A percentile compares a stretch with the other conserved stretches of the same genome.
Conservation (phyloP, 2,888 invertebrate species). For the Dryocosmus kuriphilus region DNA sequence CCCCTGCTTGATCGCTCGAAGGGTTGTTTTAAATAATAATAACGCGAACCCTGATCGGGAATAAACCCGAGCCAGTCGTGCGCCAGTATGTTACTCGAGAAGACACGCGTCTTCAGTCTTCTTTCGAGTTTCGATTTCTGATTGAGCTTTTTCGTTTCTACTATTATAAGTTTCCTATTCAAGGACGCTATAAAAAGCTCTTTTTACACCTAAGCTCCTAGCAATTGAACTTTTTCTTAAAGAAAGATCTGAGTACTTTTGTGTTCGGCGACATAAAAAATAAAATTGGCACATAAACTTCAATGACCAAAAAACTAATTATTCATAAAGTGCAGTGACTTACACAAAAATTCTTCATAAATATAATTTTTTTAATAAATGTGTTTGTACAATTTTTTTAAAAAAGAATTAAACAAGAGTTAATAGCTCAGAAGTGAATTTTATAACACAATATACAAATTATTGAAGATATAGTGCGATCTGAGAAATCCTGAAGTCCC, state of each 20-base stretch:
- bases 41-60: constrained; percentile 59
- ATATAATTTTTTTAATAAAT: not conserved
- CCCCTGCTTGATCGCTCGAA: constrained; percentile 66
- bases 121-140: constrained; percentile 37
- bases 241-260: not conserved
- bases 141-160: no score
- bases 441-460: not conserved
- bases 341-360: not conserved
- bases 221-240: not conserved
- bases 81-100: constrained; percentile 52
- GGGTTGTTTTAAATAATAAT: constrained; percentile 77
- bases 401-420: not conserved
- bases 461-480: not conserved
- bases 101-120: constrained; percentile 51
- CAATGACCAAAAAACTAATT: not conserved
- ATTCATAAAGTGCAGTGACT: not conserved
- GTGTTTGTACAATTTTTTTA: not conserved
- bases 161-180: no score
- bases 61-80: constrained; percentile 57
- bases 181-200: no score
- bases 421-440: not conserved
- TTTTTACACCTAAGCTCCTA: not conserved
- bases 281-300: not conserved
- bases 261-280: not conserved
- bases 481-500: not conserved